Percentiles rank a stretch among this genome's conserved stretches.
Evolutionary conservation across 2,888 invertebrate species (phyloP).

Genomic region (Drosophila barbarae): DNA sequence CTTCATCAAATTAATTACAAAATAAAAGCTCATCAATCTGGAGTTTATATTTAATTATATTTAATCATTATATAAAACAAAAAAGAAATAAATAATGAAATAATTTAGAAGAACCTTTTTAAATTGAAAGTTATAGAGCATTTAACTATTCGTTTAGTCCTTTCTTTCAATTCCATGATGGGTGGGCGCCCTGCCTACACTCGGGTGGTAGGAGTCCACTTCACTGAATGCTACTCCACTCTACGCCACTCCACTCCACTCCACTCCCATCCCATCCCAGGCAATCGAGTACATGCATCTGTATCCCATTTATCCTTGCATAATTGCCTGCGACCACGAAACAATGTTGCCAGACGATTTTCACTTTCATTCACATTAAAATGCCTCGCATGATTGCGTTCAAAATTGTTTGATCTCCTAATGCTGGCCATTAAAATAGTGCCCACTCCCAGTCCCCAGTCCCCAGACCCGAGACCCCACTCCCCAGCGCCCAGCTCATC

Average conservation of each 20-base stretch:
- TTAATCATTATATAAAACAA: no score
- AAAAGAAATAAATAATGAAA: no score
- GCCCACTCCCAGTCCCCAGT: constrained; percentile 20
- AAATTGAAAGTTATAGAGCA: constrained; percentile 1
- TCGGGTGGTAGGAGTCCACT: not conserved
- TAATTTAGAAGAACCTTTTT: no score
- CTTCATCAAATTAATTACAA: not conserved
- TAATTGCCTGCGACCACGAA: constrained; percentile 54
- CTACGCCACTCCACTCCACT: not conserved
- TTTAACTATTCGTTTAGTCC: constrained; percentile 1
- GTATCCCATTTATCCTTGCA: constrained; percentile 60
- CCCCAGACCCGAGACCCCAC: not conserved
- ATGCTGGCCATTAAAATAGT: constrained; percentile 69
- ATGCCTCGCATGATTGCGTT: constrained; percentile 75
- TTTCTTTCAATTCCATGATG: not conserved
- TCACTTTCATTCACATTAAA: constrained; percentile 76
- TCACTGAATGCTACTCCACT: constrained; percentile 10
- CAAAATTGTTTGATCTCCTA: constrained; percentile 74
- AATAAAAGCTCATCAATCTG: not conserved
- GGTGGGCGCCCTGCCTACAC: constrained; percentile 36
- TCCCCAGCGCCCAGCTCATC: constrained; percentile 7
- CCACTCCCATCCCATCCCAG: constrained; percentile 3
- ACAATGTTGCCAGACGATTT: constrained; percentile 51
- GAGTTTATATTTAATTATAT: not conserved
- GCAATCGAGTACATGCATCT: constrained; percentile 38